Base-by-base conservation (phyloP, 2,888 invertebrate genomes). In the Xestoiulus laeticollis region DNA sequence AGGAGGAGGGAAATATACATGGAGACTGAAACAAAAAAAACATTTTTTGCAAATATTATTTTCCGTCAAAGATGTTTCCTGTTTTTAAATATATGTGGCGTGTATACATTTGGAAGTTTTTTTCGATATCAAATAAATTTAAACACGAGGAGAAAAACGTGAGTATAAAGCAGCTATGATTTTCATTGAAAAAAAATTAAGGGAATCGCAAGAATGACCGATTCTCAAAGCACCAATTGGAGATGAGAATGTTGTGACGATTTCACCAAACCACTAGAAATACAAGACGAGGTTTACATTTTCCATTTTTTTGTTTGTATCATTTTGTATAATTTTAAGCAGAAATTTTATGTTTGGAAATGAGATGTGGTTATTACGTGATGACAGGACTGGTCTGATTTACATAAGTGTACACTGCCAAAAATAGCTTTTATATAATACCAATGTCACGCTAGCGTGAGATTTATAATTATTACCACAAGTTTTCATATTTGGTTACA, bases 71-170 rank as follows among this genome's bases (percentile, higher is more conserved):
- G 30, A 26, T 78, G 78, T 26, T 10, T 26, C 68, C 22, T 68
- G 10, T 59, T 48, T 48, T 48, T 8, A 16, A 48, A 68, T n/a
- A n/a, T n/a, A 68, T 68, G 26, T 22, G 5, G 26, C 22, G 68
- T 26, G 8, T 68, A 26, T 26, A 38, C 3, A 38, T 5, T 5
- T 78, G 30, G 78, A 30, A 10, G 48, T 19, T 48, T 48, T 78
- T 78, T 78, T 78, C 78, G 14, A 78, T 78, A 78, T 30, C 30
- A 78, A 78, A 78, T 78, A 78, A 78, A 78, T 30, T 30, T 26
- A 3, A 78, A 78, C 8, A 14, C 30, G 78, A 30, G 26, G 30
- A 26, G 78, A 78, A 30, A n/a, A 30, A 30, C 78, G 78, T 78
- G 78, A 78, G 78, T 78, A 78, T 38, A 38, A n/a, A n/a, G 68